Conservation (phyloP, 2,888 invertebrate genomes). For the Elmis aenea region DNA sequence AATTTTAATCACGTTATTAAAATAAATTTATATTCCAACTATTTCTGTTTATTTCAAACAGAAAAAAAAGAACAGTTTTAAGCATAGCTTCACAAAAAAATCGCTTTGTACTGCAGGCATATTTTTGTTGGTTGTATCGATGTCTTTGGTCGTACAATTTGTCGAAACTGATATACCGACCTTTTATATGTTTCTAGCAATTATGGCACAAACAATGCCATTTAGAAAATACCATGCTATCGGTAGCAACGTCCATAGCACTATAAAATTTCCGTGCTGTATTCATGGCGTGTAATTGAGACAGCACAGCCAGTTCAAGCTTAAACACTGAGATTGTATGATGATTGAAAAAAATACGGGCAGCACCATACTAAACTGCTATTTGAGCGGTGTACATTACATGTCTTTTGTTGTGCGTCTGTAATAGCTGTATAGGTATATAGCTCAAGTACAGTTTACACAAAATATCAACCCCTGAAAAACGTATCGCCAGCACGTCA, state of each 20-base stretch:
- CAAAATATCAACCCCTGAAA: too few species aligned
- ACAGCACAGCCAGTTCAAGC: constrained; percentile 1
- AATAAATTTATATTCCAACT: too few species aligned
- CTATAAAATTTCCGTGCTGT: constrained; percentile 18
- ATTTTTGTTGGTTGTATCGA: too few species aligned
- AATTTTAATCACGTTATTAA: too few species aligned
- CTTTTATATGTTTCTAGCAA: too few species aligned
- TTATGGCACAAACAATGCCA: constrained; percentile 27
- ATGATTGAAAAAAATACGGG: constrained; percentile 13
- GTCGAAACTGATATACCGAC: too few species aligned
- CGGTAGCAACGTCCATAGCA: constrained; percentile 21
- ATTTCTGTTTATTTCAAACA: too few species aligned
- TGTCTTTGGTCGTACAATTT: too few species aligned
- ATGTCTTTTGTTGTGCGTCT: constrained; percentile 10
- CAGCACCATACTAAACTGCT: constrained; percentile 13
- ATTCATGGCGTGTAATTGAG: constrained; percentile 12
- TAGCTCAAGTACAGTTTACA: not conserved
- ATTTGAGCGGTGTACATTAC: constrained; percentile 17
- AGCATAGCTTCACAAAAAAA: too few species aligned
- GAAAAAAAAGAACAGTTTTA: too few species aligned
- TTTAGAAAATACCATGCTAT: constrained; percentile 24
- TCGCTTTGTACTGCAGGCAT: too few species aligned
- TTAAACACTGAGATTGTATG: constrained; percentile 10
- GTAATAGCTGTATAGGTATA: constrained; percentile 1
- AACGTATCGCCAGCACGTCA: too few species aligned